These are phyloP conservation scores for Agrotis exclamationis DNA, from an alignment of 2,888 invertebrate species.

Conservation along the genomic window DNA sequence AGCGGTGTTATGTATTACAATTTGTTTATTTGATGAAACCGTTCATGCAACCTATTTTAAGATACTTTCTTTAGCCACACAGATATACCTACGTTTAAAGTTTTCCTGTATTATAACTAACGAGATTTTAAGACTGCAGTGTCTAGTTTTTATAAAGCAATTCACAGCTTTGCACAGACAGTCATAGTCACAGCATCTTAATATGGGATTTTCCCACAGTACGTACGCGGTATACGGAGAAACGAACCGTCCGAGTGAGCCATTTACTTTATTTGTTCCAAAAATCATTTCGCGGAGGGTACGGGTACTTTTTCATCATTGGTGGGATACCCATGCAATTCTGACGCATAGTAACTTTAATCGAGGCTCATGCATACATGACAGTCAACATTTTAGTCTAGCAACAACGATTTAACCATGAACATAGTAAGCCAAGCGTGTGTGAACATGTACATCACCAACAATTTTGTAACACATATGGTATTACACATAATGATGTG, in stretches of 20 bases:
- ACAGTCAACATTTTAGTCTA: slow-evolving; percentile 12
- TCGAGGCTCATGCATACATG: slow-evolving; percentile 13
- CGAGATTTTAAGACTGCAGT: slow-evolving; percentile 1
- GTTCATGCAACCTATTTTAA: background rate
- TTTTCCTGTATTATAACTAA: background rate
- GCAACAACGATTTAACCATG: slow-evolving; percentile 49
- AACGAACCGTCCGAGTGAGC: background rate
- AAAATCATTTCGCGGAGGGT: background rate
- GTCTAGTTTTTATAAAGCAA: background rate
- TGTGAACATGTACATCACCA: slow-evolving; percentile 35
- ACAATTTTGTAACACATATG: slow-evolving; percentile 54
- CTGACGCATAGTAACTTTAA: slow-evolving; percentile 4
- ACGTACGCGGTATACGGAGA: slow-evolving; percentile 5
- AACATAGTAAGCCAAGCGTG: slow-evolving; percentile 45
- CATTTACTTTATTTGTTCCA: slow-evolving; percentile 11
- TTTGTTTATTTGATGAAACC: slow-evolving; percentile 4
- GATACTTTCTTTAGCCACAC: slow-evolving; percentile 1
- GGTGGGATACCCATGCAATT: background rate
- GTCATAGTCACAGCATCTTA: slow-evolving; percentile 10
- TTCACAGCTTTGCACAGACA: slow-evolving; percentile 11
- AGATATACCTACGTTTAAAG: background rate
- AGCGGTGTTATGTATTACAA: too few relatives aligned
- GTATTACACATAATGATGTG: slow-evolving; percentile 27
- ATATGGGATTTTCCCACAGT: slow-evolving; percentile 23
- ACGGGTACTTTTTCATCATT: background rate